Evolutionary conservation across 2,888 invertebrate genomes (phyloP).

Genomic region (Drosophila trichaetosa): DNA sequence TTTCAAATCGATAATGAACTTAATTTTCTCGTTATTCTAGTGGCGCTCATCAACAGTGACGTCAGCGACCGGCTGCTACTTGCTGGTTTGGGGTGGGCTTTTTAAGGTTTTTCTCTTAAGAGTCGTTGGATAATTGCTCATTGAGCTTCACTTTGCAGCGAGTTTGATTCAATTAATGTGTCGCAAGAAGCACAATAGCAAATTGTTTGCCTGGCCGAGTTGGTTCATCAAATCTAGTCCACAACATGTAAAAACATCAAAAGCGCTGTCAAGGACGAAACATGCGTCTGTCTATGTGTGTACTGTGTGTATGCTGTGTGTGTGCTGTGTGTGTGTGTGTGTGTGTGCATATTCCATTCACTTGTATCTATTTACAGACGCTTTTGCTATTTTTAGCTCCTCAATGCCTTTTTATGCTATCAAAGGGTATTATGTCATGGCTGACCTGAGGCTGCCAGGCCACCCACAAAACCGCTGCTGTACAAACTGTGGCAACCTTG

Average conservation of each 20-base stretch:
- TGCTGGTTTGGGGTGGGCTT: neutral
- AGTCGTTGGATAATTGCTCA: constrained; percentile 66
- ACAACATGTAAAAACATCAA: constrained; percentile 29
- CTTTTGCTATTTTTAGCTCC: constrained; percentile 63
- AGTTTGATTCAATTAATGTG: constrained; percentile 71
- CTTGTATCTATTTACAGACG: constrained; percentile 55
- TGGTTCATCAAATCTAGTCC: constrained; percentile 45
- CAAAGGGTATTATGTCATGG: constrained; percentile 79
- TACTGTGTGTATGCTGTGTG: constrained; percentile 4
- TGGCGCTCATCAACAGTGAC: constrained; percentile 64
- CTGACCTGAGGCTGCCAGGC: constrained; percentile 51
- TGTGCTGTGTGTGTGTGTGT: constrained; percentile 12
- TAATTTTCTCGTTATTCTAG: constrained; percentile 62
- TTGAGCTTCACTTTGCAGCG: constrained; percentile 56
- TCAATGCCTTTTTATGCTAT: constrained; percentile 66
- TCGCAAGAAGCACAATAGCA: constrained; percentile 37
- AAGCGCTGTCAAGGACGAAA: constrained; percentile 26
- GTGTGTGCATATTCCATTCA: constrained; percentile 18
- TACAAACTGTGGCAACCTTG: constrained; percentile 1
- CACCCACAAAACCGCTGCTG: constrained; percentile 11
- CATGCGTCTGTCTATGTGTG: constrained; percentile 1
- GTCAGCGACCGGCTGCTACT: constrained; percentile 41
- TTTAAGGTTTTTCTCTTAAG: neutral
- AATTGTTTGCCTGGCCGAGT: constrained; percentile 32
- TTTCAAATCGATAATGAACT: constrained; percentile 69